Base-by-base conservation (phyloP, 2,797 vertebrate species). In the Sebastes glaucus region DNA sequence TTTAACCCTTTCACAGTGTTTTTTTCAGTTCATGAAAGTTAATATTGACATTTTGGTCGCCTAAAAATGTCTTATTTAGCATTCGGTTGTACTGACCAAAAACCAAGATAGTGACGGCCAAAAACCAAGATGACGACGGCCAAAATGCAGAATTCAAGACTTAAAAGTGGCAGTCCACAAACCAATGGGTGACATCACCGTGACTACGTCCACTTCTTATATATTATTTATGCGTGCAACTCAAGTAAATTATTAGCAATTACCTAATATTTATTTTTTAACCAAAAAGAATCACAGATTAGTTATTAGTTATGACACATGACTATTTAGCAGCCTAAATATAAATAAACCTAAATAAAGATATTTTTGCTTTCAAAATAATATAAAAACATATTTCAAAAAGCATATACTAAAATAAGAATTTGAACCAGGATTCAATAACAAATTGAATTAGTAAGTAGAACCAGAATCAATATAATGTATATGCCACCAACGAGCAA, bases 401-500 rank as follows among this genome's bases (percentile, higher is more conserved):
- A 13, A 25, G 11, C 0, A 16, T 64, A 25, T n/a, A 22, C 2
- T 55, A 55, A 55, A 5, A 5, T 52, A 11, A 28, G 7, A 62
- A 71, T 49, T 57, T 55, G 14, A 66, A 62, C 13, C 16, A 61
- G 8, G 4, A 23, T 33, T 73, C 7, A 22, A 27, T 25, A 16
- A 66, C 4, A 66, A n/a, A n/a, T 28, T 11, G 4, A 66, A 64
- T 25, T 7, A 20, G 33, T 42, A 30, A 22, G 8, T 10, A 49
- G 9, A 46, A 61, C 8, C 18, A 38, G 6, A 35, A 63, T 20
- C 11, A 63, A 32, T 16, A 13, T 69, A 68, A 52, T n/a, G 14
- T 49, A 20, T 69, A 38, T n/a, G 9, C 46, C 20, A 46, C n/a
- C 30, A 69, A 68, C 66, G 67, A 77, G 49, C 70, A 68, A 82